Conservation (phyloP, 2,797 vertebrate genomes). For the Myotis planiceps region DNA sequence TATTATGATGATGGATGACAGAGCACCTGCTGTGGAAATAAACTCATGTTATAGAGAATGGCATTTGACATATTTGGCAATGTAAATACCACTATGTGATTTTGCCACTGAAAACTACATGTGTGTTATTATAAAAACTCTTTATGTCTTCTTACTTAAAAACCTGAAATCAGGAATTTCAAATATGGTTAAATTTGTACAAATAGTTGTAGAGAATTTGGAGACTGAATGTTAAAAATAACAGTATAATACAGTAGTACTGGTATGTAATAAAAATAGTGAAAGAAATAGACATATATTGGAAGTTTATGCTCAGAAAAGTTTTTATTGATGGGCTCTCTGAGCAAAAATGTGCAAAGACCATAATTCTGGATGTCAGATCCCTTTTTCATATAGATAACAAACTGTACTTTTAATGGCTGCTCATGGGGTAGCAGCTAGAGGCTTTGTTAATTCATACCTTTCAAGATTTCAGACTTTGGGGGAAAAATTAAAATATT, state of each 20-base stretch:
- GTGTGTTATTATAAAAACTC: background rate
- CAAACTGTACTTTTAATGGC: background rate
- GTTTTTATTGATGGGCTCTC: background rate
- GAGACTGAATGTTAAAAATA: background rate
- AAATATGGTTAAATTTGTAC: constrained; percentile 18
- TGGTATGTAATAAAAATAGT: background rate
- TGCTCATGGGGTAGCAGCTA: background rate
- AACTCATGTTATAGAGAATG: background rate
- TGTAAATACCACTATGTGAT: background rate
- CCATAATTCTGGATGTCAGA: background rate
- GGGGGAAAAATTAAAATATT: background rate
- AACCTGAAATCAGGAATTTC: constrained; percentile 23
- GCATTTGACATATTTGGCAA: constrained; percentile 22
- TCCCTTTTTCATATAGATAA: background rate
- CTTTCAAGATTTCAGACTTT: constrained; percentile 12
- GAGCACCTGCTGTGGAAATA: background rate
- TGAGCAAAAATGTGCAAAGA: constrained; percentile 5
- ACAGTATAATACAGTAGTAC: background rate
- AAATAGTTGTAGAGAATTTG: background rate
- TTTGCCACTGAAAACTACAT: constrained; percentile 12
- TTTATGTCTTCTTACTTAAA: background rate
- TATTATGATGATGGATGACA: background rate
- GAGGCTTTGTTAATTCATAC: background rate
- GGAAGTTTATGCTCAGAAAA: background rate
- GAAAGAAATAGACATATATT: background rate